These are phyloP conservation scores for Samia ricini DNA, from an alignment of 1,140 invertebrate genomes.

Conservation along the genomic window DNA sequence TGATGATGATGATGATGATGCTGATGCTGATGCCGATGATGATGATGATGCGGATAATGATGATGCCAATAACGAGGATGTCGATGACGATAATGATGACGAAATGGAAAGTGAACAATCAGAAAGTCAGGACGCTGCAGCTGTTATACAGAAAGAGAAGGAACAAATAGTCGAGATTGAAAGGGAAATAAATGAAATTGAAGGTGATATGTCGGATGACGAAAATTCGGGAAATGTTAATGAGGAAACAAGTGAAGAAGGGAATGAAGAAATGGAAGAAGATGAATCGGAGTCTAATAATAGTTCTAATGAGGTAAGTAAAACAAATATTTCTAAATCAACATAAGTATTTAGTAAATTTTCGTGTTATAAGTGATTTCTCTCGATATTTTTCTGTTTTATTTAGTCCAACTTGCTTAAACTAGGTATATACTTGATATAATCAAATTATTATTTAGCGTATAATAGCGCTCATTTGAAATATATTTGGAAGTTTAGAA, in stretches of 20 bases:
- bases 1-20: conserved; percentile 58
- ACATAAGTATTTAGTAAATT: no score
- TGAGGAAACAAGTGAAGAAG: conserved; percentile 21
- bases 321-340: conserved; percentile 11
- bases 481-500: no score
- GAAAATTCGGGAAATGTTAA: conserved; percentile 13
- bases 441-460: no score
- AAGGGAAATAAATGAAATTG: conserved; percentile 63
- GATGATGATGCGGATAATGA: conserved; percentile 29
- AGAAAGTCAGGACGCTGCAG: conserved; percentile 17
- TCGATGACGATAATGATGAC: conserved; percentile 62
- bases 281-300: conserved; percentile 16
- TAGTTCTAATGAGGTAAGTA: conserved; percentile 31
- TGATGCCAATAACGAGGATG: conserved; percentile 55
- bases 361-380: no score
- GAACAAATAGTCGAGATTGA: conserved; percentile 65
- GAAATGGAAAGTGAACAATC: conserved; percentile 29
- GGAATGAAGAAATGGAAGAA: conserved; percentile 17
- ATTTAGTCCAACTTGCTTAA: no score
- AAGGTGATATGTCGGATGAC: conserved; percentile 27
- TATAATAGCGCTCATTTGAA: no score
- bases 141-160: conserved; percentile 61
- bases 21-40: conserved; percentile 32
- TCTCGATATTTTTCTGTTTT: no score
- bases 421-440: no score